Conservation (phyloP, 2,113 vertebrate genomes). For the Cynopterus brachyotis region DNA sequence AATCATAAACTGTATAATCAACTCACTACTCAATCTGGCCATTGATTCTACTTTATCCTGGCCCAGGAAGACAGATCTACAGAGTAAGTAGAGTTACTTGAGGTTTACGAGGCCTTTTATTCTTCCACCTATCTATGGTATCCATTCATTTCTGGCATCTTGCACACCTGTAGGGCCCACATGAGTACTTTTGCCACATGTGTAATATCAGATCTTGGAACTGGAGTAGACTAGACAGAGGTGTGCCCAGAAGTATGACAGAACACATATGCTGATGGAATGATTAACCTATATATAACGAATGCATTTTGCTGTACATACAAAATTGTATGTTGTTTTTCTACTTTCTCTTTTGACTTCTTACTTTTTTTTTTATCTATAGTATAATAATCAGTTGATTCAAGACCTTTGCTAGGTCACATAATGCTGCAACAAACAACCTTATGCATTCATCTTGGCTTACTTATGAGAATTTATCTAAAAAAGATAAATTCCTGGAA, state of each 20-base stretch:
- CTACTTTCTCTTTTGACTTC: not conserved
- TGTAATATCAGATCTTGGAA: not conserved
- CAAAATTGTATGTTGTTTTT: not conserved
- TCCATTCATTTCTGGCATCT: not conserved
- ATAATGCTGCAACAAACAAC: not conserved
- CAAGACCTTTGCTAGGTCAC: not conserved
- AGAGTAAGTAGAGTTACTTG: not conserved
- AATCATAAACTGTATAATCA: not conserved
- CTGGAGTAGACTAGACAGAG: not conserved
- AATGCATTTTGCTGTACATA: not conserved
- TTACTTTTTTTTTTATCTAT: not conserved
- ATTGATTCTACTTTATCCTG: not conserved
- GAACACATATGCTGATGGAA: not conserved
- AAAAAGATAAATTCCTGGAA: conserved; percentile 37
- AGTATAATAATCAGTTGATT: not conserved
- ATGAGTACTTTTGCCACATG: not conserved
- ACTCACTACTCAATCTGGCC: not conserved
- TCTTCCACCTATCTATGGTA: not conserved
- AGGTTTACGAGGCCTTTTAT: too few relatives aligned
- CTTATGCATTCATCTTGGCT: not conserved
- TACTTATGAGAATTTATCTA: conserved; percentile 23
- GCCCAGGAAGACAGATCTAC: not conserved
- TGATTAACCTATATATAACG: not conserved
- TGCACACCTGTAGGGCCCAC: not conserved
- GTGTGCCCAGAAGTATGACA: not conserved